Evolutionary conservation across 2,113 vertebrate genomes (phyloP).

Genomic region (Stegostoma tigrinum): DNA sequence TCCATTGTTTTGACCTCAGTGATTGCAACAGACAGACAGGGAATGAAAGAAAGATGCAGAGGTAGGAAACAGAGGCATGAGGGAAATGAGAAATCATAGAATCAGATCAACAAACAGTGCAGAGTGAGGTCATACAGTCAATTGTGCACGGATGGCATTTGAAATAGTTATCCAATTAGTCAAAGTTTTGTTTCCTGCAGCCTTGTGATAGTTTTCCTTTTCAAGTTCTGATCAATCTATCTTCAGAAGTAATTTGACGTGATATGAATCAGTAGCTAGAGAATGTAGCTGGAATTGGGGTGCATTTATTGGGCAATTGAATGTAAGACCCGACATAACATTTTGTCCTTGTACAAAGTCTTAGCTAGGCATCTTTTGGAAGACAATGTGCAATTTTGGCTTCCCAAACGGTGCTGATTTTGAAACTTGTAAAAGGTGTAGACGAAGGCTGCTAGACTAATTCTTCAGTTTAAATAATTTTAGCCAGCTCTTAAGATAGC

Average conservation of each 20-base stretch:
- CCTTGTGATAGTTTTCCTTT: background rate
- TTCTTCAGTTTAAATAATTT: background rate
- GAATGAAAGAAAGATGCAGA: background rate
- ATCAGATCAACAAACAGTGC: background rate
- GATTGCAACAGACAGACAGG: background rate
- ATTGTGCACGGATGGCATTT: background rate
- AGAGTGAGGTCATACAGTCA: background rate
- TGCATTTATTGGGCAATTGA: background rate
- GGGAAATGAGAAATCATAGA: background rate
- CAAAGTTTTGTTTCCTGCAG: background rate
- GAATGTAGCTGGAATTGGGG: background rate
- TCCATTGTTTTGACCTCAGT: background rate
- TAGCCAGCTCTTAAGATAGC: background rate
- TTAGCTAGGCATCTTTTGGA: background rate
- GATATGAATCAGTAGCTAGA: background rate
- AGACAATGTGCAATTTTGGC: background rate
- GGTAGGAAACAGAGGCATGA: background rate
- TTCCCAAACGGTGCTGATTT: background rate
- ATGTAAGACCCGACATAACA: background rate
- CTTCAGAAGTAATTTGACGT: background rate
- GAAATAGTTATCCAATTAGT: background rate
- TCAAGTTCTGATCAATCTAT: background rate
- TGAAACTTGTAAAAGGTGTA: background rate
- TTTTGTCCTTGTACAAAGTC: conserved; percentile 12
- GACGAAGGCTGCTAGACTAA: background rate